Evolutionary conservation across 1,140 invertebrate species (phyloP).

Genomic region (Arctopsyche grandis): DNA sequence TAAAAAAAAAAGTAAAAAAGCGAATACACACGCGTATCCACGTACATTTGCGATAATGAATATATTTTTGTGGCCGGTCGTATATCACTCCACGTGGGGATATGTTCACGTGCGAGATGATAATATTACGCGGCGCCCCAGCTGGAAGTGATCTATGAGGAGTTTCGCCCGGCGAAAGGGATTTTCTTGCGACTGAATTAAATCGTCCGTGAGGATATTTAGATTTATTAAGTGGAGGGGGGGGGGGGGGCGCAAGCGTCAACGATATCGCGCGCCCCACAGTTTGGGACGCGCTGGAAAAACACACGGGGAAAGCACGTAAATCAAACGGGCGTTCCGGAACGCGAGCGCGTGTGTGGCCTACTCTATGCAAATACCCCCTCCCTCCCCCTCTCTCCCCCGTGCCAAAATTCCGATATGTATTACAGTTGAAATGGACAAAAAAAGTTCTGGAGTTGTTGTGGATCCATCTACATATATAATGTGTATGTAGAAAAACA

Average conservation of each 20-base stretch:
- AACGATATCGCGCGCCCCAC: not conserved
- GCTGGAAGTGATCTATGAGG: conserved; percentile 39
- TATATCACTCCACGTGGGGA: conserved; percentile 11
- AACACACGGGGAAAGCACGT: no score
- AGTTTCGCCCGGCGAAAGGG: conserved; percentile 28
- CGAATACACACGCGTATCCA: no score
- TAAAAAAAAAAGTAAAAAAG: no score
- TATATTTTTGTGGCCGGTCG: not conserved
- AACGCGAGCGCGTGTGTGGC: not conserved
- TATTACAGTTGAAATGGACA: no score
- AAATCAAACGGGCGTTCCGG: not conserved
- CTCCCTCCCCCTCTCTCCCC: no score
- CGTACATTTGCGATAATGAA: conserved; percentile 10
- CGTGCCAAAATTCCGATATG: no score
- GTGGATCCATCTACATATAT: no score
- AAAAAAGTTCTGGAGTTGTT: no score
- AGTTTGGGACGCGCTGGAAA: not conserved
- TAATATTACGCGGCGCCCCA: conserved; percentile 28
- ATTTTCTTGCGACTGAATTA: conserved; percentile 42
- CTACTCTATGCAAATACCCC: no score
- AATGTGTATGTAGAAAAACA: no score
- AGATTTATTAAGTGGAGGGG: conserved; percentile 33
- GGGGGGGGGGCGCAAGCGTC: not conserved
- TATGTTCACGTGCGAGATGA: conserved; percentile 31
- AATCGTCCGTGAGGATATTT: conserved; percentile 40